These are phyloP conservation scores for Hyperoodon ampullatus DNA, from an alignment of 2,113 vertebrate species.

Conservation along the genomic window DNA sequence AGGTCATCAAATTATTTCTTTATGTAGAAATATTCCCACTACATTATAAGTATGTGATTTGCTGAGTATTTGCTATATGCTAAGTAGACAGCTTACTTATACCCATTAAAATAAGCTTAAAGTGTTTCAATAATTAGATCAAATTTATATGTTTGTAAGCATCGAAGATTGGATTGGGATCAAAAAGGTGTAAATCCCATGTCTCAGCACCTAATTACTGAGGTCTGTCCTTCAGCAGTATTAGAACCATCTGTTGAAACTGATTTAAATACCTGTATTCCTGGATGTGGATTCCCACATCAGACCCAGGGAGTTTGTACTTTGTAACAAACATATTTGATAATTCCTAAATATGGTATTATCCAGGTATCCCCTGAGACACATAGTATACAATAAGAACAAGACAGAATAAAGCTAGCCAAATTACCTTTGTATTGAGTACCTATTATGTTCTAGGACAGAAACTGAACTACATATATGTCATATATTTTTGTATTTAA, in stretches of 20 bases:
- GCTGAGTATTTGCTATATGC: not conserved
- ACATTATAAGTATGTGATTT: not conserved
- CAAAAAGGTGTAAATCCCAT: not conserved
- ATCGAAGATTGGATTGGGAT: not conserved
- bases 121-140: not conserved
- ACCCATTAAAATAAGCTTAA: not conserved
- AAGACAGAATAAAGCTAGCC: not conserved
- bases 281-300: not conserved
- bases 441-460: not conserved
- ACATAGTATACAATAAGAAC: not conserved
- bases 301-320: not conserved
- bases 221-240: not conserved
- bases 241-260: not conserved
- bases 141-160: not conserved
- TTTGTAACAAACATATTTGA: not conserved
- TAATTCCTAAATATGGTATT: not conserved
- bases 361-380: not conserved
- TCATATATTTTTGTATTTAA: not conserved
- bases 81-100: not conserved
- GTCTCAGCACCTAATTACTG: not conserved
- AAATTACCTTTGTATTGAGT: not conserved
- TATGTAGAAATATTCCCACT: not conserved
- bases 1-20: conserved; percentile 9
- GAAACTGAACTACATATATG: not conserved
- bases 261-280: not conserved